phyloP scores from a whole-genome alignment of 2,113 vertebrate species.

The Ursus arctos region DNA sequence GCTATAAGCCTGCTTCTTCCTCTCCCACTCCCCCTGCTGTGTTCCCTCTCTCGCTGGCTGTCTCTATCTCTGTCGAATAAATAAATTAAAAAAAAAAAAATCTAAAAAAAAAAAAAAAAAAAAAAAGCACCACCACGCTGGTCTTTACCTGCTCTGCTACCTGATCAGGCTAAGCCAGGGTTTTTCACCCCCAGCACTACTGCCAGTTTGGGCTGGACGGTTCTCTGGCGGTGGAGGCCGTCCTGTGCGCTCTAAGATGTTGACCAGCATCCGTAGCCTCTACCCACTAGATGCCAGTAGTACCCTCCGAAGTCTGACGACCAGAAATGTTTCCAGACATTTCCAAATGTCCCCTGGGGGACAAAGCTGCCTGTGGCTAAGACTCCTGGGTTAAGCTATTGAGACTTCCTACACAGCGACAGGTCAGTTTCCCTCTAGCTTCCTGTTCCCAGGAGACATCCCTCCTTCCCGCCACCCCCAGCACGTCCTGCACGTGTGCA shows the following conservation, averaged over 20 bases:
- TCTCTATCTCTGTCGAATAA: too few relatives aligned
- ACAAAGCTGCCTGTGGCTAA: not conserved
- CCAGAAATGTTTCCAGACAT: not conserved
- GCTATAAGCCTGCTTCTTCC: too few relatives aligned
- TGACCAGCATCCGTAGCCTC: not conserved
- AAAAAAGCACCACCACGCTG: not conserved
- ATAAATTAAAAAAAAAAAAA: too few relatives aligned
- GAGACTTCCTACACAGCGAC: not conserved
- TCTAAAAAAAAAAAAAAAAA: too few relatives aligned
- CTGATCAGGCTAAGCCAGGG: not conserved
- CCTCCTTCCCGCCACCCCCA: not conserved
- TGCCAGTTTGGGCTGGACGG: not conserved
- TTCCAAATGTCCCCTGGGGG: not conserved
- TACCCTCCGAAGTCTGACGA: not conserved
- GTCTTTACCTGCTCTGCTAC: not conserved
- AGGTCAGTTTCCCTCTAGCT: not conserved
- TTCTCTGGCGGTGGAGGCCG: not conserved
- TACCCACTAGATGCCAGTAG: not conserved
- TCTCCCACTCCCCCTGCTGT: too few relatives aligned
- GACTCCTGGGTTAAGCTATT: not conserved
- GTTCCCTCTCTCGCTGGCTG: too few relatives aligned
- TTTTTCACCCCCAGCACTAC: not conserved
- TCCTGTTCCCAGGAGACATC: not conserved
- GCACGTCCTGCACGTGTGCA: rapidly evolving
- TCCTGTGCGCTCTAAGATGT: not conserved